phyloP scores from a whole-genome alignment of 2,113 vertebrate genomes.

The Talpa occidentalis region DNA sequence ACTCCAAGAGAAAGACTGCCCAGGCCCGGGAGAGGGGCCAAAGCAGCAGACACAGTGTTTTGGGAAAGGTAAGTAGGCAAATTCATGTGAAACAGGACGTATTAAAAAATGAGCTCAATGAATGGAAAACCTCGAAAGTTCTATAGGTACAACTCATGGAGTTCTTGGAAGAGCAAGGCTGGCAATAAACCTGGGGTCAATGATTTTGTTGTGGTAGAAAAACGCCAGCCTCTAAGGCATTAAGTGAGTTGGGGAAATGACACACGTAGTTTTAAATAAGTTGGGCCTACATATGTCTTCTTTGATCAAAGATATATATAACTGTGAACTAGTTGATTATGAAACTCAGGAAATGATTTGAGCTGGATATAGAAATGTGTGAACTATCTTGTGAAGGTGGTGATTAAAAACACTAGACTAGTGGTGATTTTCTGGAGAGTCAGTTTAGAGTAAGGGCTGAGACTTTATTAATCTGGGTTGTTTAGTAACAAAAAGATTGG shows the following conservation, averaged over 20 bases:
- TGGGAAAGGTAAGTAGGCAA: neutral
- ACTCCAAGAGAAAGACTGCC: neutral
- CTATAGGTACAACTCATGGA: neutral
- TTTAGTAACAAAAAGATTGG: neutral
- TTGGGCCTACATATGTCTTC: neutral
- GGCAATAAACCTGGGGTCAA: neutral
- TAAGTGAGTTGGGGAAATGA: neutral
- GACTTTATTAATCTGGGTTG: neutral
- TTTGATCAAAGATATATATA: neutral
- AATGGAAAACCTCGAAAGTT: neutral
- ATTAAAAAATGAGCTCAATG: neutral
- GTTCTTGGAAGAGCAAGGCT: neutral
- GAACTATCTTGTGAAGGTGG: neutral
- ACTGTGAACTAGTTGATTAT: neutral
- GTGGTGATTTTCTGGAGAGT: neutral
- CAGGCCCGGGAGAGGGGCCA: neutral
- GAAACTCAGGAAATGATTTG: neutral
- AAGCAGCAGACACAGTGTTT: neutral
- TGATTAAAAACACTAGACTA: neutral
- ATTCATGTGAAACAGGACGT: neutral
- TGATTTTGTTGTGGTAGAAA: neutral
- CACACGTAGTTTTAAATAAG: neutral
- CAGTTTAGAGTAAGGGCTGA: neutral
- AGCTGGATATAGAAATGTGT: neutral
- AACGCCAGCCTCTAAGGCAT: neutral